A percentile compares a stretch with the other conserved stretches of the same genome.
Conservation (phyloP, 2,113 vertebrate species). For the Toxotes jaculatrix region DNA sequence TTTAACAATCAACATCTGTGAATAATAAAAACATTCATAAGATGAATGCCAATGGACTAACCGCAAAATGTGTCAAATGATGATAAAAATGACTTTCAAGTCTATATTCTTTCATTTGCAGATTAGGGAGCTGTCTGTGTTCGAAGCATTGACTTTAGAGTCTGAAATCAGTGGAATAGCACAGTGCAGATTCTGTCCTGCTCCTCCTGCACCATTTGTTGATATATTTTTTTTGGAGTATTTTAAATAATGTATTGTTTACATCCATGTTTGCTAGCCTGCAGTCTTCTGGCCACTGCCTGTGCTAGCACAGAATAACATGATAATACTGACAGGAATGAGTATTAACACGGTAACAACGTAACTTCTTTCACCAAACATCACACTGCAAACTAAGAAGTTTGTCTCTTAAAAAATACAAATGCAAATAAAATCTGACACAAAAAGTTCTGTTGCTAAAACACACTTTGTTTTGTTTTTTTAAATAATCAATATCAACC, state of each 20-base stretch:
- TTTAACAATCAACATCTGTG: background rate
- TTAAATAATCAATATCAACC: too few relatives aligned
- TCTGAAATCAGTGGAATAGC: constrained; percentile 10
- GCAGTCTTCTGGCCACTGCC: too few relatives aligned
- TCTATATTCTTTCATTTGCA: background rate
- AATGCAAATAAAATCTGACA: too few relatives aligned
- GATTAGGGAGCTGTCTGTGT: background rate
- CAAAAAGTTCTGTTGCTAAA: too few relatives aligned
- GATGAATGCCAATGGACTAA: background rate
- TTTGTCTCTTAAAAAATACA: too few relatives aligned
- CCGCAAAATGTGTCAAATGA: background rate
- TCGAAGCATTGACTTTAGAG: background rate
- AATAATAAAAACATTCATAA: constrained; percentile 13
- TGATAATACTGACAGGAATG: too few relatives aligned
- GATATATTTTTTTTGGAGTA: background rate
- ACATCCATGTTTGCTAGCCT: too few relatives aligned
- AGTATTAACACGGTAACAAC: too few relatives aligned
- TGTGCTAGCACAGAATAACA: too few relatives aligned
- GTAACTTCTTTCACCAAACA: too few relatives aligned
- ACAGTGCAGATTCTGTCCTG: background rate
- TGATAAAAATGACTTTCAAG: background rate
- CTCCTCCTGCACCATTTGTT: background rate
- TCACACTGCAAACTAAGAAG: too few relatives aligned
- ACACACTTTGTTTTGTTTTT: too few relatives aligned
- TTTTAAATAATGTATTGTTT: background rate